These are phyloP conservation scores for Unio pictorum DNA, from an alignment of 2,888 invertebrate species.

Conservation along the genomic window DNA sequence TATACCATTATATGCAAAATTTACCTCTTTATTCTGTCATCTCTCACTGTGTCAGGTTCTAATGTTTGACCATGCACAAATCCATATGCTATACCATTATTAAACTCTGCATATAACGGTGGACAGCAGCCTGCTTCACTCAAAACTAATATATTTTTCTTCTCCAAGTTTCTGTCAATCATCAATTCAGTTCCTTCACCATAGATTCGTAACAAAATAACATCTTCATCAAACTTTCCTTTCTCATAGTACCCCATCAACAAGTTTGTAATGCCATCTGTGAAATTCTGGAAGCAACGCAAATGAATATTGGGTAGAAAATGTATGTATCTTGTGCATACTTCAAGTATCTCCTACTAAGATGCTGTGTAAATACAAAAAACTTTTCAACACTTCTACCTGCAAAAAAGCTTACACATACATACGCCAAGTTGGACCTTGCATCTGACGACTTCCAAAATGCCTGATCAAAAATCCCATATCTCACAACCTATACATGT, in stretches of 20 bases:
- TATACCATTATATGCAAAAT: neutral
- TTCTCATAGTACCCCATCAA: slow-evolving; percentile 83
- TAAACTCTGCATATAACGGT: slow-evolving; percentile 89
- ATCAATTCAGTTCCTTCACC: slow-evolving; percentile 94
- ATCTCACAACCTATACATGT: too few species aligned
- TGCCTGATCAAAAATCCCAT: too few species aligned
- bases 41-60: slow-evolving; percentile 64
- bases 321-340: too few species aligned
- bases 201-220: slow-evolving; percentile 90
- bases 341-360: too few species aligned
- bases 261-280: slow-evolving; percentile 95
- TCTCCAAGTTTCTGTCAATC: slow-evolving; percentile 88
- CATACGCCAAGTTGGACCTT: too few species aligned
- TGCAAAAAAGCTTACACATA: too few species aligned
- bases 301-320: too few species aligned
- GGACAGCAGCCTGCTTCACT: slow-evolving; percentile 84
- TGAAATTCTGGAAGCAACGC: slow-evolving; percentile 81
- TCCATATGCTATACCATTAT: slow-evolving; percentile 94
- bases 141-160: slow-evolving; percentile 41
- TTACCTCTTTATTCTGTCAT: slow-evolving; percentile 50
- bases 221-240: slow-evolving; percentile 75
- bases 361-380: too few species aligned
- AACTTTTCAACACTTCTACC: too few species aligned
- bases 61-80: slow-evolving; percentile 79
- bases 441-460: too few species aligned